Conservation (phyloP, 2,797 vertebrate species). For the Trachops cirrhosus region DNA sequence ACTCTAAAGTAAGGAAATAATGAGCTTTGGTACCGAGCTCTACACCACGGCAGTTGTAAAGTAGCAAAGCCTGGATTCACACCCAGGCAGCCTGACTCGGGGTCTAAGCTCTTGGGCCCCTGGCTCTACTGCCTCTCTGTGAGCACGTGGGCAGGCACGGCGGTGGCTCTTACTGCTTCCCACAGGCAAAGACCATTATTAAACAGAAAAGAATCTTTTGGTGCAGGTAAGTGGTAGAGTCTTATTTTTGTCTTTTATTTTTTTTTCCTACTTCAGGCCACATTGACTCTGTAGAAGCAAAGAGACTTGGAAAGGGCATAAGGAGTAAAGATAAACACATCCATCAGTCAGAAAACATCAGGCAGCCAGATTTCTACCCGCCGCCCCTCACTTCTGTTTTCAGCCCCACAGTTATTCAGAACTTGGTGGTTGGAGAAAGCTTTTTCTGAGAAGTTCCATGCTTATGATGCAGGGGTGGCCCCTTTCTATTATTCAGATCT, state of each 20-base stretch:
- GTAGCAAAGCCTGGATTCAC: neutral
- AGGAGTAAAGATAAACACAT: neutral
- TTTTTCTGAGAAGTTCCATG: neutral
- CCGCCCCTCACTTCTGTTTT: neutral
- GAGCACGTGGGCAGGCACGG: neutral
- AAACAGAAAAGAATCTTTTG: constrained; percentile 47
- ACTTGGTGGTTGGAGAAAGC: neutral
- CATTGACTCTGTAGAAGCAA: neutral
- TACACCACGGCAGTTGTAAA: neutral
- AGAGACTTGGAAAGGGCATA: neutral
- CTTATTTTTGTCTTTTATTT: neutral
- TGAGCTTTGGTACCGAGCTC: neutral
- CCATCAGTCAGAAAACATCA: neutral
- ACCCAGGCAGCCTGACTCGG: neutral
- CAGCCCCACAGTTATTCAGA: neutral
- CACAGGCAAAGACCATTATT: constrained; percentile 42
- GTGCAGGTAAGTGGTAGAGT: constrained; percentile 33
- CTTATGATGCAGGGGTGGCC: neutral
- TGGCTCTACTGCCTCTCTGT: neutral
- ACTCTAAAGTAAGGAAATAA: neutral
- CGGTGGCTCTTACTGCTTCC: neutral
- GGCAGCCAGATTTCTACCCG: neutral
- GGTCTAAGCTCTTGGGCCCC: neutral
- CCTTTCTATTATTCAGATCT: neutral
- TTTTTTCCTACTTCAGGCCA: neutral